phyloP scores from a whole-genome alignment of 2,888 invertebrate genomes.

The Lasiommata megera region DNA sequence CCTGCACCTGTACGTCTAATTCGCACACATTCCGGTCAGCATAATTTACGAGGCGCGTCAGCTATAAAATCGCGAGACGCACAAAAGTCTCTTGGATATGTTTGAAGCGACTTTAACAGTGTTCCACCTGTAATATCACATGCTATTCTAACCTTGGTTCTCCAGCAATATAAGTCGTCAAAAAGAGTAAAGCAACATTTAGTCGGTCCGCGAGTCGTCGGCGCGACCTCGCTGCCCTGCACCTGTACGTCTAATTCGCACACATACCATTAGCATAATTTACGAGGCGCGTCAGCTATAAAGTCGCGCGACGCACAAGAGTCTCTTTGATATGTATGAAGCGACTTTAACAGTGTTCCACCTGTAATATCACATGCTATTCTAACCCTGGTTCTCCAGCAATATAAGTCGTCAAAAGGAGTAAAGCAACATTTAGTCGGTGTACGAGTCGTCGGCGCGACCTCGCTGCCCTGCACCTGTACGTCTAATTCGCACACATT shows the following conservation, averaged over 20 bases:
- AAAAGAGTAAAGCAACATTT: no score
- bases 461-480: constrained; percentile 20
- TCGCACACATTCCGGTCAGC: constrained; percentile 10
- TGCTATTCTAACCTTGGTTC: no score
- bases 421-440: neutral
- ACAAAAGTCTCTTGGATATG: constrained; percentile 37
- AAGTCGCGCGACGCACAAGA: constrained; percentile 18
- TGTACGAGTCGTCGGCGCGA: neutral
- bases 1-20: constrained; percentile 22
- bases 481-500: constrained; percentile 12
- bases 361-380: no score
- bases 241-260: constrained; percentile 20
- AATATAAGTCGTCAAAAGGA: no score
- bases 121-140: no score
- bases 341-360: constrained; percentile 39
- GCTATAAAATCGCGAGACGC: constrained; percentile 20
- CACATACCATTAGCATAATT: constrained; percentile 19
- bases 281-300: constrained; percentile 26
- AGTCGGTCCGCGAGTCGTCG: neutral
- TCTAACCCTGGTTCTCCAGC: no score
- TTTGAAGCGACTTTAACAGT: constrained; percentile 37
- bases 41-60: constrained; percentile 25
- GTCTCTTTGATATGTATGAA: constrained; percentile 40
- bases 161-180: no score
- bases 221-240: neutral